Evolutionary conservation across 1,140 invertebrate species (phyloP), one percentile per base, ranked within the genome.

Genomic region (Muscidifurax raptorellus): DNA sequence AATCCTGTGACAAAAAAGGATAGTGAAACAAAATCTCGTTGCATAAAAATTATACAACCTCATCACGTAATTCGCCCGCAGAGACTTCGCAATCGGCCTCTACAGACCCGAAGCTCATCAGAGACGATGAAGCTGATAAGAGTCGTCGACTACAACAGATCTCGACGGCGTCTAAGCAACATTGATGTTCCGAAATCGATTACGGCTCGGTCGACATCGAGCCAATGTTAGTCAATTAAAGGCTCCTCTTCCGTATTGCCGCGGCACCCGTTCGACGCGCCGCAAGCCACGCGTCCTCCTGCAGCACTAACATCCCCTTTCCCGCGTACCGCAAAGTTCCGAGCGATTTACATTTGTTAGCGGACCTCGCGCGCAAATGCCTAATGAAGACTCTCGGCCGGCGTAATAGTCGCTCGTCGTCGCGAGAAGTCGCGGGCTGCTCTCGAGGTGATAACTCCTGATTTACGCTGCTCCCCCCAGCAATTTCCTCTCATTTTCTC

Each of bases 291-390:
- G 32, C 67, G 28, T 71, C 15, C 52, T 59, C 52, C 6, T 7
- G 52, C n/a, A 6, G n/a, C 22, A 59, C 36, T 9, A 40, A 40
- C 36, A 40, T n/a, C 36, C 36, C 36, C 36, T 10, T 9, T 40
- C 40, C 71, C 30, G 6, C 18, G 18, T 59, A 5, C 2, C 10
- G 18, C 22, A 72, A 22, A 72, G 13, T 72, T 18, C 18, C 30
- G 71, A 72, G 30, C 89, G 89, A 91, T 91, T 91, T 90, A 91
- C 90, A 91, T 91, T 89, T 90, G 90, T 91, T 90, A 91, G 89
- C 86, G 89, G 52, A 10, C 25, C 66, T 10, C 28, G 25, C 27
- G 30, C 1, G 67, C 78, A 64, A 90, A 90, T 89, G 87, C 87
- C 87, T 90, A 90, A 90, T 89, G 88, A 90, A 90, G 89, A 90